Conservation (phyloP, 2,888 invertebrate genomes). For the Luperina testacea region DNA sequence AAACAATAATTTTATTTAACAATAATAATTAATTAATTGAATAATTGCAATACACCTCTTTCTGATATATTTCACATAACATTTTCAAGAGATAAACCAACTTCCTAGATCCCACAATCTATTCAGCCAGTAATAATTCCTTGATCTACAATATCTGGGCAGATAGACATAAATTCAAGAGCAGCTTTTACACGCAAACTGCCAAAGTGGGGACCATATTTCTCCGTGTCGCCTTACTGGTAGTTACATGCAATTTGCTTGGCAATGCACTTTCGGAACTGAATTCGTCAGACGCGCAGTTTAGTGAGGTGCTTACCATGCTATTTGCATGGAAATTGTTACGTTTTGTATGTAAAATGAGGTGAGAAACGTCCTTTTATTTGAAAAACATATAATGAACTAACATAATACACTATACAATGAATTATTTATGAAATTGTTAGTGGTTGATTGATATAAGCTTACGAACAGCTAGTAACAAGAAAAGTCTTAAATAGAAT, state of each 20-base stretch:
- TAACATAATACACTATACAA: background rate
- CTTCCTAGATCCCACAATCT: background rate
- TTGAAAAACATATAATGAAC: background rate
- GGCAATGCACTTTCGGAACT: conserved; percentile 53
- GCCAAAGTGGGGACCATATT: conserved; percentile 47
- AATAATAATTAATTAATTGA: too few relatives aligned
- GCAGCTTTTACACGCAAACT: conserved; percentile 46
- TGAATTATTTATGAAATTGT: background rate
- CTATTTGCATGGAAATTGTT: conserved; percentile 39
- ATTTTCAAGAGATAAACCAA: background rate
- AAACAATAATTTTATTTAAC: too few relatives aligned
- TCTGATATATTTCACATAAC: background rate
- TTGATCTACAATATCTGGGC: conserved; percentile 34
- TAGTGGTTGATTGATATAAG: background rate
- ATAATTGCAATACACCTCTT: background rate
- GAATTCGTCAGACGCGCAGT: conserved; percentile 46
- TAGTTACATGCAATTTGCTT: conserved; percentile 53
- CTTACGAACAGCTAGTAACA: background rate
- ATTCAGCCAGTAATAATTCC: conserved; percentile 25
- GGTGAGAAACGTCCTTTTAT: background rate
- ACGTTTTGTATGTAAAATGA: conserved; percentile 19
- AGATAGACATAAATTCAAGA: conserved; percentile 43
- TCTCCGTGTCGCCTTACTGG: conserved; percentile 47
- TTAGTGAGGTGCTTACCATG: conserved; percentile 48
- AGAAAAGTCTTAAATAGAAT: background rate